A percentile compares a stretch with the other conserved stretches of the same genome.
These are phyloP conservation scores for Rynchops niger DNA, from an alignment of 2,113 vertebrate genomes.

Conservation along the genomic window DNA sequence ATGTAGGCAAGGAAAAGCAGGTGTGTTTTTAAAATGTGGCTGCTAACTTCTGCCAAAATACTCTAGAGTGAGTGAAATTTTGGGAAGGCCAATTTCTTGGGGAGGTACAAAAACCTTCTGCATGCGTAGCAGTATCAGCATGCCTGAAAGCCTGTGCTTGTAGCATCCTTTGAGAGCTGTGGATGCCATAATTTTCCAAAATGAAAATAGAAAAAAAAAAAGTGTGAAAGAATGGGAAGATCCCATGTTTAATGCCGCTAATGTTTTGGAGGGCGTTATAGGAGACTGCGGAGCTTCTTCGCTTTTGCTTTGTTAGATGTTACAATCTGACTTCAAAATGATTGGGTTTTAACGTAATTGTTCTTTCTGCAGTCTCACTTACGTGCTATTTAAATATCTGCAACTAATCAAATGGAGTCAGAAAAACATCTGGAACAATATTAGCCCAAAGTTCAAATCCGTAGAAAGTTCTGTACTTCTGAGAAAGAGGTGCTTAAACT, in stretches of 20 bases:
- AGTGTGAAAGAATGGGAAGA: background rate
- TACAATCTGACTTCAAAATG: background rate
- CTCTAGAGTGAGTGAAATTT: background rate
- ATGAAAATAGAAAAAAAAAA: background rate
- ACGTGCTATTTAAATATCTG: background rate
- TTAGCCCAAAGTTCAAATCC: background rate
- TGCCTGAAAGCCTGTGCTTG: background rate
- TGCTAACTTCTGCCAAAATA: background rate
- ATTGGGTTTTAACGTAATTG: background rate
- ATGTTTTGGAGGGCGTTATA: background rate
- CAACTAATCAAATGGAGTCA: background rate
- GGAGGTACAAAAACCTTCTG: background rate
- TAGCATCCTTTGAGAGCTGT: background rate
- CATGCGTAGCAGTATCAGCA: fast-evolving
- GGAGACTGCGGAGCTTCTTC: background rate
- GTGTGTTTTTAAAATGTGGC: fast-evolving
- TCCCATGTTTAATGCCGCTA: background rate
- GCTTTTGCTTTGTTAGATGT: background rate
- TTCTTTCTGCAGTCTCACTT: background rate
- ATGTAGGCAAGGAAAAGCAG: background rate
- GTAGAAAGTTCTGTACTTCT: background rate
- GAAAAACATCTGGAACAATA: background rate
- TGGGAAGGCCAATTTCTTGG: fast-evolving
- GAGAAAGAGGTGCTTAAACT: background rate
- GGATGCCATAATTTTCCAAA: background rate